Evolutionary conservation across 92 coral and sea anemone species (phyloP).

Genomic region (Epizoanthus rinbou): DNA sequence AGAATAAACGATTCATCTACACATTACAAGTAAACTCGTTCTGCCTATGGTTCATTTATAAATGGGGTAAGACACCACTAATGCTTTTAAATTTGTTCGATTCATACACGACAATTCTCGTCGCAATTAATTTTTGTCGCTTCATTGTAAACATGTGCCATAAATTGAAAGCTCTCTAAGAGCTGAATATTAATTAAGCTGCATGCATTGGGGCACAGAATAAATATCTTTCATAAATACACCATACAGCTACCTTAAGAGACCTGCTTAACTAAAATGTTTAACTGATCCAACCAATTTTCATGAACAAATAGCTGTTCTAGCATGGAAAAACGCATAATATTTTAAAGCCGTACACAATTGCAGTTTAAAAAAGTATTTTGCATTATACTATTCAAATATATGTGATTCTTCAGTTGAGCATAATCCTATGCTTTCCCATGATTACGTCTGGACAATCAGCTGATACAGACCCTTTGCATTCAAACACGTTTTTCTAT

Average conservation of each 20-base stretch:
- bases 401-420: too few species aligned
- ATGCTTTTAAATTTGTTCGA: neutral
- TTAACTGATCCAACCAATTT: neutral
- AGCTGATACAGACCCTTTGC: too few species aligned
- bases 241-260: neutral
- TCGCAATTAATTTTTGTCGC: neutral
- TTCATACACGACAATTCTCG: conserved; percentile 8
- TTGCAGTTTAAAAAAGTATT: too few species aligned
- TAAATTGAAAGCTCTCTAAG: conserved; percentile 26
- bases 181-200: conserved; percentile 4
- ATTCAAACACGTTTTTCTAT: too few species aligned
- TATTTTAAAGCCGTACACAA: too few species aligned
- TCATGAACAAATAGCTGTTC: neutral
- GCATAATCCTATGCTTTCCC: too few species aligned
- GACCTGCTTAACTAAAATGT: neutral
- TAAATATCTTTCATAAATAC: neutral
- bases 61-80: neutral
- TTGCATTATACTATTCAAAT: too few species aligned
- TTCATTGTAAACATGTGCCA: conserved; percentile 14
- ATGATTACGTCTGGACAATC: too few species aligned
- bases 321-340: neutral
- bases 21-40: neutral
- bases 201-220: neutral
- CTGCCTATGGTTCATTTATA: neutral
- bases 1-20: neutral